A percentile compares a stretch with the other conserved stretches of the same genome.
These are phyloP conservation scores for Zeus faber DNA, from an alignment of 2,113 vertebrate genomes.

Conservation along the genomic window DNA sequence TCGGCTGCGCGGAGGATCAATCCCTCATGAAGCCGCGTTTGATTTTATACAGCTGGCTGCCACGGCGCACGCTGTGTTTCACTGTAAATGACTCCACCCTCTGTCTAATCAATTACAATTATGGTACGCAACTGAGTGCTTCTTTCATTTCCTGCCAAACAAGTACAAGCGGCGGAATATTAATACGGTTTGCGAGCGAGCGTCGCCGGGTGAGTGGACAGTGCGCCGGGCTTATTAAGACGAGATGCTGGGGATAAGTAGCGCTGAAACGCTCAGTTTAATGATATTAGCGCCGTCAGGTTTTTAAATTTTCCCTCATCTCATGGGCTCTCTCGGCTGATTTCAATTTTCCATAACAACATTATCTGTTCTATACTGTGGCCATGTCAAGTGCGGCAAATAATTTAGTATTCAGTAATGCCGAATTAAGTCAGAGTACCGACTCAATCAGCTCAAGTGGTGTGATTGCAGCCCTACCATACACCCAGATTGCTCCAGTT, in stretches of 20 bases:
- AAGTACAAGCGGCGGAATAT: too few relatives aligned
- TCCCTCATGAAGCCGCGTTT: slow-evolving; percentile 53
- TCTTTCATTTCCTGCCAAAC: too few relatives aligned
- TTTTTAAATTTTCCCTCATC: too few relatives aligned
- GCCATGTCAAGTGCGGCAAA: not conserved
- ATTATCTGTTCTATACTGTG: not conserved
- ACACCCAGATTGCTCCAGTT: too few relatives aligned
- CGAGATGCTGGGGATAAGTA: not conserved
- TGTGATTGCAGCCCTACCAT: too few relatives aligned
- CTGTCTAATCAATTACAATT: slow-evolving; percentile 42
- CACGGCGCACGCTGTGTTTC: slow-evolving; percentile 41
- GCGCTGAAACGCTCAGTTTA: not conserved
- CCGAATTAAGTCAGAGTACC: not conserved
- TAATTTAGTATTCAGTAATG: not conserved
- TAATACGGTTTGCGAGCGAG: slow-evolving; percentile 25
- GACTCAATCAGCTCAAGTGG: slow-evolving; percentile 2
- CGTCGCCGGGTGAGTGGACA: not conserved
- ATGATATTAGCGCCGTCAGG: not conserved
- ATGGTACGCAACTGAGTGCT: not conserved
- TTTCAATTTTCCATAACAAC: not conserved
- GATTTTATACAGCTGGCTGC: slow-evolving; percentile 69
- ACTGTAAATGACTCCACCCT: slow-evolving; percentile 41
- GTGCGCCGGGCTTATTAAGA: not conserved
- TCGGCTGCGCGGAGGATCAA: slow-evolving; percentile 48
- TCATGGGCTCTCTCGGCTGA: not conserved